Conservation (phyloP, 2,113 vertebrate genomes). For the Plectropomus leopardus region DNA sequence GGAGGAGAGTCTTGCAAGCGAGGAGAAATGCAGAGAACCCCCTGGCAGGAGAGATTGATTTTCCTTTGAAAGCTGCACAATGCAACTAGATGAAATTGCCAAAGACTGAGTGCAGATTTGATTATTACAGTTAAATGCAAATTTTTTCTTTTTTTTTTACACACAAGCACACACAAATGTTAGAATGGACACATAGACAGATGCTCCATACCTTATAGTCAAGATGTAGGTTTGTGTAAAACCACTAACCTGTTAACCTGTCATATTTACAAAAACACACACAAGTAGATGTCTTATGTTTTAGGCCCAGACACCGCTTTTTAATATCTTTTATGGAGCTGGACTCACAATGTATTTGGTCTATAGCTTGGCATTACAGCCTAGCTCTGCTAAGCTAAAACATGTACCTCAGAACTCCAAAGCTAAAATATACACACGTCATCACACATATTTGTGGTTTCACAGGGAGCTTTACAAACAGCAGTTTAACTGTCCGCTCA, state of each 20-base stretch:
- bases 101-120: constrained; percentile 34
- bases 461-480: no score
- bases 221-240: neutral
- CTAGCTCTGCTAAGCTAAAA: neutral
- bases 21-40: constrained; percentile 30
- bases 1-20: constrained; percentile 10
- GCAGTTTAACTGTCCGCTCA: neutral
- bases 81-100: constrained; percentile 24
- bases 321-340: neutral
- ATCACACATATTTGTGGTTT: no score
- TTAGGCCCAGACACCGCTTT: no score
- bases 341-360: neutral
- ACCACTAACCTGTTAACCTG: neutral
- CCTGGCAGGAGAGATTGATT: constrained; percentile 36
- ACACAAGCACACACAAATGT: constrained; percentile 8
- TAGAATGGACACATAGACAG: constrained; percentile 12
- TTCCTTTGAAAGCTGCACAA: constrained; percentile 46
- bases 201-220: neutral
- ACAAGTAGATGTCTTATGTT: neutral
- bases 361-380: neutral
- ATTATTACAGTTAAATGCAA: constrained; percentile 48
- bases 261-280: neutral
- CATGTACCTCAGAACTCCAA: no score
- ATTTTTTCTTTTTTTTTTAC: no score
- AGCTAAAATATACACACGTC: no score